Percentiles rank a stretch among this genome's conserved stretches.
Evolutionary conservation across 2,113 vertebrate genomes (phyloP).

Genomic region (Peromyscus maniculatus): DNA sequence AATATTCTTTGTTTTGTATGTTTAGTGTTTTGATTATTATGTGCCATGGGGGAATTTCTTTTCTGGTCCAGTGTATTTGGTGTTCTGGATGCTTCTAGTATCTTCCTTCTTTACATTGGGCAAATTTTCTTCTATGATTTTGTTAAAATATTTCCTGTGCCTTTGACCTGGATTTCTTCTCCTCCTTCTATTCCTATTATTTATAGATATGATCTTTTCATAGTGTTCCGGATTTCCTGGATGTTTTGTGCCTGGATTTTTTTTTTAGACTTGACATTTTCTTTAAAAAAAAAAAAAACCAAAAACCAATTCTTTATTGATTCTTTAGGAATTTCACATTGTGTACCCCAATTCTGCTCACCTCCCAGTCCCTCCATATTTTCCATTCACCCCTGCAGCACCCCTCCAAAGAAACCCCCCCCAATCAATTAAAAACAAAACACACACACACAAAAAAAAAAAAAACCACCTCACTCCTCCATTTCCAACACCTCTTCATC

Average conservation of each 20-base stretch:
- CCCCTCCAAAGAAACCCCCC: not conserved
- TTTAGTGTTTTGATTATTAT: not conserved
- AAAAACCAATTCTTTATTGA: not conserved
- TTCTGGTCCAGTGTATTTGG: not conserved
- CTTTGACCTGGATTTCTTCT: not conserved
- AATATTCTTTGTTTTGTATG: not conserved
- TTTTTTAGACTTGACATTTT: not conserved
- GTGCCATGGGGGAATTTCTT: not conserved
- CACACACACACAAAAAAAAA: not conserved
- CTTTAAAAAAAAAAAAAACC: not conserved
- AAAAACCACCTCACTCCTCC: not conserved
- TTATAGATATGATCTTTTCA: not conserved
- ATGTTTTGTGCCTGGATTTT: not conserved
- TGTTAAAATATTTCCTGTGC: not conserved
- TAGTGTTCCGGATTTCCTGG: not conserved
- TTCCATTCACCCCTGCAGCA: not conserved
- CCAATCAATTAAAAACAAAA: not conserved
- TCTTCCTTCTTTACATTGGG: not conserved
- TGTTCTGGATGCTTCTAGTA: not conserved
- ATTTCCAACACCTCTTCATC: not conserved
- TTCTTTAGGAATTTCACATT: not conserved
- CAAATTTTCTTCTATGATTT: not conserved
- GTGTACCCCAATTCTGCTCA: not conserved
- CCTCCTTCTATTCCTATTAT: not conserved
- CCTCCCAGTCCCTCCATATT: too few species aligned